These are phyloP conservation scores for Xestobium rufovillosum DNA, from an alignment of 2,888 invertebrate genomes.

Conservation along the genomic window DNA sequence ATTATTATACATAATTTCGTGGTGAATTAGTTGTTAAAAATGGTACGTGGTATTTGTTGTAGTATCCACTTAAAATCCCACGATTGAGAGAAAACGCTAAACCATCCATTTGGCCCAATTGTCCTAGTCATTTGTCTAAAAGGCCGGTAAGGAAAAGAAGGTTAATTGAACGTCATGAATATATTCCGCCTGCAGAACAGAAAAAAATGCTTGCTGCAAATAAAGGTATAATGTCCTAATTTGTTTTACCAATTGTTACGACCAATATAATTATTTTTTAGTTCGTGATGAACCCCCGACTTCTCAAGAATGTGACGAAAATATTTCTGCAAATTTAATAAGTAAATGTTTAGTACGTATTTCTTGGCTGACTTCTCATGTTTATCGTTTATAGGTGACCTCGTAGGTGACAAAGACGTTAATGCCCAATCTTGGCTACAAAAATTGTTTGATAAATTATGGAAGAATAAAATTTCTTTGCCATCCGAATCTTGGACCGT, in stretches of 20 bases:
- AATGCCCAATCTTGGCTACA: constrained; percentile 3
- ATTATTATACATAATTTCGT: no score
- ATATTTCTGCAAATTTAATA: not conserved
- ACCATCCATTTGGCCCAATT: constrained; percentile 4
- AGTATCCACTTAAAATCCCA: constrained; percentile 2
- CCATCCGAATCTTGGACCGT: constrained; percentile 3
- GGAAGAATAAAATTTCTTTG: constrained; percentile 3
- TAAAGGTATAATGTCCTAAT: constrained; percentile 2
- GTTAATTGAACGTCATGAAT: not conserved
- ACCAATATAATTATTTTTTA: not conserved
- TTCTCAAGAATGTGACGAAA: constrained; percentile 1
- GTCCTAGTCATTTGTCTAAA: not conserved
- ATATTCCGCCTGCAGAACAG: constrained; percentile 1
- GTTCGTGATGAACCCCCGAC: constrained; percentile 1
- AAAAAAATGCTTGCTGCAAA: not conserved
- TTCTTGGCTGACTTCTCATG: no score
- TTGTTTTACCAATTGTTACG: no score
- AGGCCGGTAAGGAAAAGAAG: constrained; percentile 1
- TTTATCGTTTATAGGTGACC: not conserved
- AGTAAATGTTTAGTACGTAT: not conserved
- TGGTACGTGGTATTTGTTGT: not conserved
- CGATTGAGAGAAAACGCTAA: not conserved
- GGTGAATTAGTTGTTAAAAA: no score
- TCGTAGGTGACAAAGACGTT: constrained; percentile 1
- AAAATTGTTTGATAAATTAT: not conserved